Percentiles rank a stretch among this genome's conserved stretches.
These are phyloP conservation scores for Crotalus viridis DNA, from an alignment of 2,113 vertebrate species.

Conservation along the genomic window DNA sequence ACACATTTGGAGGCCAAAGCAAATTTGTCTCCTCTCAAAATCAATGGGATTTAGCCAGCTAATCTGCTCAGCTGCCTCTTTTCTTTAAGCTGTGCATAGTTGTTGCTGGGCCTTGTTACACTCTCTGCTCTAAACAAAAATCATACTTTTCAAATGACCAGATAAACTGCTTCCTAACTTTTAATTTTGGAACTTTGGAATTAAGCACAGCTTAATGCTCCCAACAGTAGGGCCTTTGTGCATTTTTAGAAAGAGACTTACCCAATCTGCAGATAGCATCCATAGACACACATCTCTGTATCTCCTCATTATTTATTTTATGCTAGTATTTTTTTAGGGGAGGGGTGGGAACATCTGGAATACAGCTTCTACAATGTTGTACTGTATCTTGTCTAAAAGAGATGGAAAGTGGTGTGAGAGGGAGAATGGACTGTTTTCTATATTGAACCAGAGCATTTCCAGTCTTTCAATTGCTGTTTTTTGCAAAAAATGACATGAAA, in stretches of 20 bases:
- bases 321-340: neutral
- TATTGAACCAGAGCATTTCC: constrained; percentile 36
- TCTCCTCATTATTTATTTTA: neutral
- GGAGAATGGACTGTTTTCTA: constrained; percentile 24
- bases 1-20: neutral
- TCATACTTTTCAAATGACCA: constrained; percentile 4
- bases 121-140: neutral
- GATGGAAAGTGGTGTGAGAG: constrained; percentile 32
- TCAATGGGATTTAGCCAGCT: neutral
- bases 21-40: neutral
- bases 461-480: neutral
- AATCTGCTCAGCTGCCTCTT: neutral
- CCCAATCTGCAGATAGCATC: neutral
- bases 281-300: constrained; percentile 2
- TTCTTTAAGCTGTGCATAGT: neutral
- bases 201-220: neutral
- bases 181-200: neutral
- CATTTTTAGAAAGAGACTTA: neutral
- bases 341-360: neutral
- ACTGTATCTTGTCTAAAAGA: constrained; percentile 15
- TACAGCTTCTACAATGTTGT: neutral
- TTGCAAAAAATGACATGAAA: neutral
- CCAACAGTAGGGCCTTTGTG: neutral
- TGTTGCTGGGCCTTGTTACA: neutral
- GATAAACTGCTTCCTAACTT: neutral